Conservation (phyloP, 2,113 vertebrate genomes). For the Eupsittula cactorum region DNA sequence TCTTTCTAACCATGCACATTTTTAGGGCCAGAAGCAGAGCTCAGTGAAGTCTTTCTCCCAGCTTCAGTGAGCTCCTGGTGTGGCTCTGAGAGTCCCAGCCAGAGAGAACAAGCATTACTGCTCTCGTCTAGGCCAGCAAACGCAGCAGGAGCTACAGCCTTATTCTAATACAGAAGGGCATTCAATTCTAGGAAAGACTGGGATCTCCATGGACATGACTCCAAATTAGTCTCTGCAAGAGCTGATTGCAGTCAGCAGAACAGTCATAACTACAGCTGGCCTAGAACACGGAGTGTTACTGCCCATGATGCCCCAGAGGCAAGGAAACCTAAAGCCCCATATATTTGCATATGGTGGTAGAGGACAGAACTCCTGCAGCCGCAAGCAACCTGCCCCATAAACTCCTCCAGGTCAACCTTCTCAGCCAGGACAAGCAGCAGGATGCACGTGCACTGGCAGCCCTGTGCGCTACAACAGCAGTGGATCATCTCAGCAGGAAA, state of each 20-base stretch:
- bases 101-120: background rate
- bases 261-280: background rate
- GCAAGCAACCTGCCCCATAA: background rate
- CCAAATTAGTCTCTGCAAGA: background rate
- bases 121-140: conserved; percentile 23
- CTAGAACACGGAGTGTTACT: background rate
- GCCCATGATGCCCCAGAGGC: background rate
- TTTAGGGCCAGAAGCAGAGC: background rate
- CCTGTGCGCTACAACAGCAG: background rate
- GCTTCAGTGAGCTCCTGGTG: background rate
- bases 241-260: background rate
- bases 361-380: background rate
- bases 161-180: background rate
- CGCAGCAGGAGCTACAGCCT: background rate
- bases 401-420: background rate
- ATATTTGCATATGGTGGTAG: background rate
- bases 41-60: conserved; percentile 1
- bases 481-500: background rate
- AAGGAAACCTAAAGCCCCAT: background rate
- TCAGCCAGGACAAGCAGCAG: background rate
- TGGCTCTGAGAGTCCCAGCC: background rate
- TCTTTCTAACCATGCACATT: conserved; percentile 3
- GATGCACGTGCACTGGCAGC: background rate
- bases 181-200: background rate
- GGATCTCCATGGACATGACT: background rate